A percentile compares a stretch with the other conserved stretches of the same genome.
phyloP scores from a whole-genome alignment of 2,888 invertebrate genomes.

The Macaria liturata region DNA sequence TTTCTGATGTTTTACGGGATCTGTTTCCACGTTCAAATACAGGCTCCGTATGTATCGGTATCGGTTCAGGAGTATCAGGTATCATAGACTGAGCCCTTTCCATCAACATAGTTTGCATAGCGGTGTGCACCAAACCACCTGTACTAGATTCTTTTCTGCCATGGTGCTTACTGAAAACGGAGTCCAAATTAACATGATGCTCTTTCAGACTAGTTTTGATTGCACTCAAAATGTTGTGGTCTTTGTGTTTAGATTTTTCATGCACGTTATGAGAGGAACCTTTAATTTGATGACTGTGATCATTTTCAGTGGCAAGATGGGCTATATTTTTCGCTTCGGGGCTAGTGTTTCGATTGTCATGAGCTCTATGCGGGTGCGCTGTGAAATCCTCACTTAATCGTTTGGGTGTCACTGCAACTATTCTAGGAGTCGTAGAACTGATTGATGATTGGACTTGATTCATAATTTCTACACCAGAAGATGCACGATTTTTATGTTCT shows the following conservation, averaged over 20 bases:
- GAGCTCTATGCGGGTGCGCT: conserved; percentile 17
- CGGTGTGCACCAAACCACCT: conserved; percentile 69
- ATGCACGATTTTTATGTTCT: conserved; percentile 58
- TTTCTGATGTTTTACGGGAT: conserved; percentile 18
- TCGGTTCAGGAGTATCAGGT: conserved; percentile 51
- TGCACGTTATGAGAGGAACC: conserved; percentile 18
- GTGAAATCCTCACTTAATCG: conserved; percentile 33
- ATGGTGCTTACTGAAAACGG: conserved; percentile 23
- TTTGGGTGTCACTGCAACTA: conserved; percentile 37
- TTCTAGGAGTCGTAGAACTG: conserved; percentile 33
- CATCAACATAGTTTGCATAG: conserved; percentile 79
- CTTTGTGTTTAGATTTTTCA: conserved; percentile 21
- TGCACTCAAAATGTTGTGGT: conserved; percentile 24
- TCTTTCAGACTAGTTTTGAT: conserved; percentile 26
- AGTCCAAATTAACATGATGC: conserved; percentile 18
- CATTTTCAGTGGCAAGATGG: no score
- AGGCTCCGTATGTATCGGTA: conserved; percentile 31
- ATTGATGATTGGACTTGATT: conserved; percentile 32
- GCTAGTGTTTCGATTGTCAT: conserved; percentile 14
- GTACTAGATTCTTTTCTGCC: conserved; percentile 15
- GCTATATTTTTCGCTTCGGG: conserved; percentile 24
- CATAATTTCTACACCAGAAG: conserved; percentile 27
- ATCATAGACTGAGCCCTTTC: conserved; percentile 73
- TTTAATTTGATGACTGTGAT: conserved; percentile 6
- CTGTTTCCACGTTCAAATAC: conserved; percentile 15